Conservation (phyloP, 2,888 invertebrate species). For the Schizotus pectinicornis region DNA sequence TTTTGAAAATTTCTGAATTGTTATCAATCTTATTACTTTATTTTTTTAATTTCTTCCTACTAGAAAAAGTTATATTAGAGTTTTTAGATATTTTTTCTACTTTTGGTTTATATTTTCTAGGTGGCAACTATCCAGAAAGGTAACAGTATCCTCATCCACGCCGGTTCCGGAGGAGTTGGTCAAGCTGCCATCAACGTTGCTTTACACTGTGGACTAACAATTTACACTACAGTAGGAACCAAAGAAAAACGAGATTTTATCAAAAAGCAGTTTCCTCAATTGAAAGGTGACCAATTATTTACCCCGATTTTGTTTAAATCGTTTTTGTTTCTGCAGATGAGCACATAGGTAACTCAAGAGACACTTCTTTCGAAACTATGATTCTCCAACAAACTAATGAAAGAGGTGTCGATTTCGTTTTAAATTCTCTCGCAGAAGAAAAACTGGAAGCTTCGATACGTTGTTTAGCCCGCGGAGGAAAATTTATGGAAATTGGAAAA, state of each 20-base stretch:
- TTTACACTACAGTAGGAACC: constrained; percentile 75
- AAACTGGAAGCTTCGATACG: constrained; percentile 75
- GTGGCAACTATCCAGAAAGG: constrained; percentile 36
- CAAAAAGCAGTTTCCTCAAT: constrained; percentile 60
- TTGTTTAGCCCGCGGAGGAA: constrained; percentile 64
- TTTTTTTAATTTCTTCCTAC: too few relatives aligned
- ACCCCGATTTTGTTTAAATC: background rate
- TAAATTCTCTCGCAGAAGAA: constrained; percentile 90
- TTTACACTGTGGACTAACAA: constrained; percentile 67
- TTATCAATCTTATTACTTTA: too few relatives aligned
- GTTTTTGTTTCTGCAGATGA: background rate
- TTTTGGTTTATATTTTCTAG: too few relatives aligned
- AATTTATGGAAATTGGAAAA: constrained; percentile 38
- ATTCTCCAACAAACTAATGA: constrained; percentile 80
- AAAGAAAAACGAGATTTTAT: constrained; percentile 69
- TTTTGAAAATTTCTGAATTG: too few relatives aligned
- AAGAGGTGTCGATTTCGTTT: constrained; percentile 76
- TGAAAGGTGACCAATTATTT: constrained; percentile 19
- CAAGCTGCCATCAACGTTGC: constrained; percentile 80
- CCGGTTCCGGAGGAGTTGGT: constrained; percentile 75
- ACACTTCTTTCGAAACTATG: constrained; percentile 86
- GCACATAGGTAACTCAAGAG: constrained; percentile 45
- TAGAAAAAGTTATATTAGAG: too few relatives aligned
- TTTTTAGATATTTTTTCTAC: too few relatives aligned
- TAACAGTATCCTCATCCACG: constrained; percentile 62